A percentile compares a stretch with the other conserved stretches of the same genome.
Evolutionary conservation across 2,888 invertebrate genomes (phyloP).

Genomic region (Hemicrepidius hirtus): DNA sequence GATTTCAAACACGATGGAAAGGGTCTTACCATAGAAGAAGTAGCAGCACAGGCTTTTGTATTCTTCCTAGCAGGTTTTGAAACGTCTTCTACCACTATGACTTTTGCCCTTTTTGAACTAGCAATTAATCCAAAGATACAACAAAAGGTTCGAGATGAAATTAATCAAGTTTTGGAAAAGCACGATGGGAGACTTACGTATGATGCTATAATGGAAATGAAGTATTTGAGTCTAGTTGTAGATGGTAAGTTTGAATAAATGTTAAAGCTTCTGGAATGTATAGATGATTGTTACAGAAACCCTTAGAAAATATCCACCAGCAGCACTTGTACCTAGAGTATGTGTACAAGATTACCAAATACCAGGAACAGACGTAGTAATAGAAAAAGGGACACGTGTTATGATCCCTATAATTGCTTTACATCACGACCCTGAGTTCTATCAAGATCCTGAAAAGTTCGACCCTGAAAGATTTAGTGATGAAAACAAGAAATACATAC

Average conservation of each 20-base stretch:
- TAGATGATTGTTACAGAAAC: conserved; percentile 62
- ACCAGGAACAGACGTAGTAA: conserved; percentile 61
- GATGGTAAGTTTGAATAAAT: conserved; percentile 57
- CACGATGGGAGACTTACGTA: conserved; percentile 70
- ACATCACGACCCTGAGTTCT: conserved; percentile 54
- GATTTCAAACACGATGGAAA: neutral
- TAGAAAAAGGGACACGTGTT: conserved; percentile 66
- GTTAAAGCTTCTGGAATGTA: neutral
- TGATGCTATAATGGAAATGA: conserved; percentile 72
- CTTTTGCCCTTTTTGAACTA: conserved; percentile 73
- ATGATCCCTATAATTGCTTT: conserved; percentile 56
- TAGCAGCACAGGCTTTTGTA: conserved; percentile 60
- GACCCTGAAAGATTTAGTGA: conserved; percentile 76
- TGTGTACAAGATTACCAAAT: conserved; percentile 60
- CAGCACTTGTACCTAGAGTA: conserved; percentile 54
- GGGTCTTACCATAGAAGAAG: conserved; percentile 43
- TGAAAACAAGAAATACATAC: conserved; percentile 37
- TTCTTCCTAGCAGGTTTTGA: conserved; percentile 67
- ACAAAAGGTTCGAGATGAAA: conserved; percentile 69
- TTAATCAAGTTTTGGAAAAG: conserved; percentile 66
- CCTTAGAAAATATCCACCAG: conserved; percentile 66
- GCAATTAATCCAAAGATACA: conserved; percentile 72
- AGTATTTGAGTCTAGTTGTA: conserved; percentile 72
- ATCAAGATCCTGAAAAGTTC: conserved; percentile 74
- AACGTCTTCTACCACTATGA: conserved; percentile 69